Evolutionary conservation across 2,113 vertebrate species (phyloP), one percentile per base, ranked within the genome.

Genomic region (Labeo rohita): DNA sequence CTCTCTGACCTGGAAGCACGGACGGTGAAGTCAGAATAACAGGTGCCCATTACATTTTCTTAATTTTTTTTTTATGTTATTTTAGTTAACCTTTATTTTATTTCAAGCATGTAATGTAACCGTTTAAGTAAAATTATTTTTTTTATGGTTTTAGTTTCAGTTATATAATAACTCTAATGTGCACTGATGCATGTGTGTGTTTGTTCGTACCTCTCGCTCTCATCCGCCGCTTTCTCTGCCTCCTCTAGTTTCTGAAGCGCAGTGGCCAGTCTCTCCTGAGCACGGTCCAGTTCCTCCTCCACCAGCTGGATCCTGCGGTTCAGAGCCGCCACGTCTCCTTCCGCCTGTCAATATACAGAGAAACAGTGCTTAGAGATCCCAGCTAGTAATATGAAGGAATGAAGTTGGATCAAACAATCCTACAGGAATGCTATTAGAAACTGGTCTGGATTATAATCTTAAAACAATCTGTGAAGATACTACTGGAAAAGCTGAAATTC

Each of bases 271-370:
- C 98, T 95, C 63, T 99, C 98, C 84, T 99, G 98, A 86, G 98
- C 97, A 0, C 97, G 95, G 91, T 99, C 98, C 95, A 99, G 0
- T 93, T 99, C 98, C 90, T 99, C 97, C 93, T 99, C 98, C 88
- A 99, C 97, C 2, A 99, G 96, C 93, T 99, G 98, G 95, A 99
- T 98, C 49, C 98, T 96, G 54, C 98, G 96, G 89, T 99, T 99
- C 89, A 99, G 93, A 12, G 95, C 96, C 0, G 97, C 97, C 89
- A 98, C 98, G 72, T 99, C 98, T 0, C 96, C 95, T 90, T 99
- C 98, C 0, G 98, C 98, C 98, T 99, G 90, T 0, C 59, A 78
- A 86, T 49, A 84, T 36, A 91, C 18, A 84, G 23, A 85, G 39
- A 65, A 8, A 87, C 56, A 88, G 87, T 36, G 7, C 7, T 28